These are phyloP conservation scores for Bathynomus jamesi DNA, from an alignment of 1,140 invertebrate species.

Conservation along the genomic window DNA sequence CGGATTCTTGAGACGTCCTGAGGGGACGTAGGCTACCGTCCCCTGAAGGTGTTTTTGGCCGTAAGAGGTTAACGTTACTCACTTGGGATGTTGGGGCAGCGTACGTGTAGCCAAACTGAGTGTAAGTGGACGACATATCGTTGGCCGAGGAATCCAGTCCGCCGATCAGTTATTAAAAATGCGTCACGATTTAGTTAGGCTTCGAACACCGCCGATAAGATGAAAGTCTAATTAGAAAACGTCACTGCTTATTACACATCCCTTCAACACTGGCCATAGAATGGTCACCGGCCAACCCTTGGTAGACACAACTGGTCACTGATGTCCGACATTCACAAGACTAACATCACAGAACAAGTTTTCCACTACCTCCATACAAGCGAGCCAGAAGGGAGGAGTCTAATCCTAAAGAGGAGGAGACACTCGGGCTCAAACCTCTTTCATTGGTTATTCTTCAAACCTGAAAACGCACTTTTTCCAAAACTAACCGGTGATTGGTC, in stretches of 20 bases:
- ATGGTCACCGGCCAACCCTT: slow-evolving; percentile 34
- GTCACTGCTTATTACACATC: slow-evolving; percentile 33
- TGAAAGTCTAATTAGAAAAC: too few species aligned
- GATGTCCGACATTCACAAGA: too few species aligned
- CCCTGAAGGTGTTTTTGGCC: neutral
- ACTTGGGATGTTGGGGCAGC: slow-evolving; percentile 65
- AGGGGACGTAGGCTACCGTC: slow-evolving; percentile 4
- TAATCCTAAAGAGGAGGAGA: slow-evolving; percentile 9
- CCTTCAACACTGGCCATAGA: slow-evolving; percentile 28
- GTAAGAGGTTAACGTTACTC: neutral
- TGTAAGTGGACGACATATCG: slow-evolving; percentile 67
- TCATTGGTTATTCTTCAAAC: slow-evolving; percentile 26
- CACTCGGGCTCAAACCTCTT: slow-evolving; percentile 8
- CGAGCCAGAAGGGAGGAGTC: slow-evolving; percentile 30
- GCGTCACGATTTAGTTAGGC: too few species aligned
- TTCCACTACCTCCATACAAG: slow-evolving; percentile 35
- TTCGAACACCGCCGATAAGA: too few species aligned
- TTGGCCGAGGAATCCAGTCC: slow-evolving; percentile 29
- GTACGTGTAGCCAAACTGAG: slow-evolving; percentile 73
- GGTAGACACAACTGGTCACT: slow-evolving; percentile 32
- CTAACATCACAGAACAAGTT: slow-evolving; percentile 30
- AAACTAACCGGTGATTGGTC: neutral
- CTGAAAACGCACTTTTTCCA: neutral
- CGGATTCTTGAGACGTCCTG: slow-evolving; percentile 31
- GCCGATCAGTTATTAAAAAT: too few species aligned